Conservation (phyloP, 2,113 vertebrate species). For the Crypturellus undulatus region DNA sequence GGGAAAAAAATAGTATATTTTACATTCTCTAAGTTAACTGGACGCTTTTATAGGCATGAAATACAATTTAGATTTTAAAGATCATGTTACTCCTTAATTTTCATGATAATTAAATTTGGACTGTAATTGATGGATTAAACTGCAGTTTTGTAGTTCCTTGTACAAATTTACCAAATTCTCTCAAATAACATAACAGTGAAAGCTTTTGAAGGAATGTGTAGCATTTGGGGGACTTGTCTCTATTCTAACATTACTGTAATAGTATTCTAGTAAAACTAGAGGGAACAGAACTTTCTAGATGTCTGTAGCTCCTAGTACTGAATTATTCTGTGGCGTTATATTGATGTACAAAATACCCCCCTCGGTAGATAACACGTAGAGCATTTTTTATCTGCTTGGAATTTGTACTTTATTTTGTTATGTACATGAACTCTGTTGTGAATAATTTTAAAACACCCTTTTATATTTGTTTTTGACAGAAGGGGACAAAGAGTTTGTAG, state of each 20-base stretch:
- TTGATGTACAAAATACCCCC: not conserved
- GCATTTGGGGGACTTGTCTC: not conserved
- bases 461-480: slow-evolving; percentile 53
- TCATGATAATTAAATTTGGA: not conserved
- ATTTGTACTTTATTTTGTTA: not conserved
- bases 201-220: not conserved
- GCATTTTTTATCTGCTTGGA: not conserved
- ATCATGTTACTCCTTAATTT: not conserved
- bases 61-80: not conserved
- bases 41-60: not conserved
- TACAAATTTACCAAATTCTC: not conserved
- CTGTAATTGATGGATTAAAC: not conserved
- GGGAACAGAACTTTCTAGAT: not conserved
- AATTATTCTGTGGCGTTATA: not conserved
- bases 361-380: not conserved
- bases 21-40: not conserved
- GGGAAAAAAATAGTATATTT: not conserved
- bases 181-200: not conserved
- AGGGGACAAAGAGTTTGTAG: not conserved
- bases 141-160: not conserved
- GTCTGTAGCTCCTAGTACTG: not conserved
- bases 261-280: not conserved
- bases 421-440: not conserved
- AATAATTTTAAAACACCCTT: not conserved
- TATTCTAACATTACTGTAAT: not conserved